Percentiles rank a stretch among this genome's conserved stretches.
phyloP scores from a whole-genome alignment of 2,888 invertebrate species.

The Acrobeloides nanus region DNA sequence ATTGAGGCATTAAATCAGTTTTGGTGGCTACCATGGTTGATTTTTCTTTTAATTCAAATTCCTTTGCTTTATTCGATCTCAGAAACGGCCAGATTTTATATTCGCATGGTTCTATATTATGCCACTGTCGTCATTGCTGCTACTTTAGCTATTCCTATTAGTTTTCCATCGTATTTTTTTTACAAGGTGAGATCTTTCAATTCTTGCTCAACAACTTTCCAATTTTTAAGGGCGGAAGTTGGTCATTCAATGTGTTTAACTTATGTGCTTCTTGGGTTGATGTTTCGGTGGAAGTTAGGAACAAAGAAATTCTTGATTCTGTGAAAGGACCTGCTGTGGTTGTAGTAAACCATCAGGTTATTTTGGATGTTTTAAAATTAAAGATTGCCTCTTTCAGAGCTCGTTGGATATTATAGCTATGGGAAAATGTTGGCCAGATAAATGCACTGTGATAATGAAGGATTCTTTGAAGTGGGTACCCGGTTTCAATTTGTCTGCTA shows the following conservation, averaged over 20 bases:
- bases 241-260: conserved; percentile 1
- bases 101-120: too few species aligned
- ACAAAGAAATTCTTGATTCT: conserved; percentile 17
- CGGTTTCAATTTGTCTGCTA: conserved; percentile 44
- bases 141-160: too few species aligned
- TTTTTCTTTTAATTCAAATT: too few species aligned
- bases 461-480: conserved; percentile 46
- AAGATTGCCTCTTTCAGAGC: conserved; percentile 23
- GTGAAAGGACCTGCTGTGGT: conserved; percentile 35
- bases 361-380: conserved; percentile 5
- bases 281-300: conserved; percentile 22
- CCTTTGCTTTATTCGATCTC: too few species aligned
- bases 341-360: conserved; percentile 46
- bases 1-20: too few species aligned
- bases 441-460: conserved; percentile 50
- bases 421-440: conserved; percentile 42
- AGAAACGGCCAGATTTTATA: too few species aligned
- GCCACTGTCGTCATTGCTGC: too few species aligned
- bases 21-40: too few species aligned
- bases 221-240: too few species aligned
- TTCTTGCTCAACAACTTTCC: too few species aligned
- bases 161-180: too few species aligned
- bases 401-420: conserved; percentile 44
- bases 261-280: conserved; percentile 19
- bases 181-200: too few species aligned